Base-by-base conservation (phyloP, 2,113 vertebrate species). In the Coryphaenoides rupestris region DNA sequence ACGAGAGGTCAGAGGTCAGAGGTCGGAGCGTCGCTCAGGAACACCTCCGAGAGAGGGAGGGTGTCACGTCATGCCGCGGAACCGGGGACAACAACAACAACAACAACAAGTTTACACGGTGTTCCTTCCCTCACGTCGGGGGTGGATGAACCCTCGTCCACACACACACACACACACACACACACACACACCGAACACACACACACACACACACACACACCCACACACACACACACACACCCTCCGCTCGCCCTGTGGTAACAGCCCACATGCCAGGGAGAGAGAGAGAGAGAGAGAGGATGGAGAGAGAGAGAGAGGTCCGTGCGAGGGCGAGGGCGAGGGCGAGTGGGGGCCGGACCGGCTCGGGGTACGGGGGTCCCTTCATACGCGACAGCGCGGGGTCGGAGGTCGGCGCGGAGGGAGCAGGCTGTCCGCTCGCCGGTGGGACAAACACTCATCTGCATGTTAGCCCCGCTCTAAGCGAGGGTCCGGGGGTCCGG, bases 331-430 rank as follows among this genome's bases (percentile, higher is more conserved):
- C 66, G 56, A 6, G 19, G 33, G 77, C 78, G 76, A 73, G 81
- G 66, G 58, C 71, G 61, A 69, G 19, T 63, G 28, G 7, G 22
- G 58, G 71, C 79, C 72, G 66, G 64, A 57, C 16, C 28, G 65
- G 68, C 71, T 72, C 73, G 66, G 80, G 64, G 67, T 52, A 64
- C 60, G 28, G 74, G 66, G 79, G 64, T 77, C 76, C 73, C 76
- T 76, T 89, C 82, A 73, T 65, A 82, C 69, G 79, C 69, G 87
- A 86, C 87, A 86, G 82, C 47, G 47, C 47, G 78, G 75, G 68
- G 87, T 88, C 70, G 84, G 64, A 78, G 83, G 78, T 74, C 79
- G 54, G 75, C 26, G 57, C 23, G 58, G 12, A 58, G 59, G 69
- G 73, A 65, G 62, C 58, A 76, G 72, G 65, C 78, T 83, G 83